Percentiles rank a stretch among this genome's conserved stretches.
phyloP scores from a whole-genome alignment of 1,140 invertebrate species.

The Sitophilus oryzae region DNA sequence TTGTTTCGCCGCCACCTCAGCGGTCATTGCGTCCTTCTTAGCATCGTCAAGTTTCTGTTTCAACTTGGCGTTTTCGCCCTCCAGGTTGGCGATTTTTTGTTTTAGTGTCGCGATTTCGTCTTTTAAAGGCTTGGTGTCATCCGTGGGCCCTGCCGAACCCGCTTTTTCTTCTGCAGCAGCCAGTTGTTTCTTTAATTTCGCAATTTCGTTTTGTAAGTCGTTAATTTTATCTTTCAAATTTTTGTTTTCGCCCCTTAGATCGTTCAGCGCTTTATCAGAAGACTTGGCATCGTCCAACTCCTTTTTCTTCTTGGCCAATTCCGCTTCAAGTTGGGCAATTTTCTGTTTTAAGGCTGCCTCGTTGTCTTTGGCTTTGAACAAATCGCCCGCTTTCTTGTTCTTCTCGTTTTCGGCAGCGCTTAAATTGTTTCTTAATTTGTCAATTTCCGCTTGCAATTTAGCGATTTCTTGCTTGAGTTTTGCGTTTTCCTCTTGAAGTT shows the following conservation, averaged over 20 bases:
- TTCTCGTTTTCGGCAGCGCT: background rate
- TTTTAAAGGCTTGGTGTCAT: background rate
- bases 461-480: constrained; percentile 15
- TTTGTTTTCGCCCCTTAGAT: constrained; percentile 5
- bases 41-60: background rate
- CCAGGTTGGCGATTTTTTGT: constrained; percentile 12
- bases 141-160: too few relatives aligned
- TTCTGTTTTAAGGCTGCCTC: constrained; percentile 13
- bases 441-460: background rate
- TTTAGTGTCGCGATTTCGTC: constrained; percentile 15
- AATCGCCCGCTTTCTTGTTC: background rate
- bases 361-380: background rate
- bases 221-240: constrained; percentile 13
- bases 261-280: background rate
- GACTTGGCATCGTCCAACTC: constrained; percentile 10
- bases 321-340: constrained; percentile 7
- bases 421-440: constrained; percentile 1
- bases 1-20: background rate
- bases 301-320: constrained; percentile 7
- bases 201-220: constrained; percentile 14
- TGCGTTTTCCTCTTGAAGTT: constrained; percentile 6
- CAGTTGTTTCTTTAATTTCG: constrained; percentile 7
- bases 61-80: constrained; percentile 12
- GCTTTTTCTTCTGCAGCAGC: background rate
- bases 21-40: background rate